These are phyloP conservation scores for Sinopyrophorus schimmeli DNA, from an alignment of 2,888 invertebrate species.

Conservation along the genomic window DNA sequence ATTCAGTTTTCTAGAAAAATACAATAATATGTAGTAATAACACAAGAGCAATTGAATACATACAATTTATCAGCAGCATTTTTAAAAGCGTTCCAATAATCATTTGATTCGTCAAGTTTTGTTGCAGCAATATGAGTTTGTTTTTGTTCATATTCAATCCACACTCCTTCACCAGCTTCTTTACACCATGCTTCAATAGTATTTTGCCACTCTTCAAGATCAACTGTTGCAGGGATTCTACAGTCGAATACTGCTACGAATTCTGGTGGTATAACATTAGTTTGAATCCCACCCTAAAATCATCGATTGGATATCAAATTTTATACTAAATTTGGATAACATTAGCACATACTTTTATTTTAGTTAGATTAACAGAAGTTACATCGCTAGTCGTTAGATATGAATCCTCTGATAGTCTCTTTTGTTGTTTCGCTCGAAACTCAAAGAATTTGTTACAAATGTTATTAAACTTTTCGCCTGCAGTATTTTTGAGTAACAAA, in stretches of 20 bases:
- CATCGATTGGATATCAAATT: too few species aligned
- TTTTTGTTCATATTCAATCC: constrained; percentile 59
- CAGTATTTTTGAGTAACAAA: constrained; percentile 75
- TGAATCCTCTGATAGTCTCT: constrained; percentile 66
- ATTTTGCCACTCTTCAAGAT: constrained; percentile 64
- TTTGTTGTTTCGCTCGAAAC: constrained; percentile 67
- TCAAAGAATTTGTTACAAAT: constrained; percentile 76
- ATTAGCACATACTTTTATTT: constrained; percentile 70
- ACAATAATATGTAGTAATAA: too few species aligned
- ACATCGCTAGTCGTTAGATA: constrained; percentile 79
- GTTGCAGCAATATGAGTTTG: constrained; percentile 57
- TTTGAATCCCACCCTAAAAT: constrained; percentile 80
- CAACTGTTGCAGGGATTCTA: constrained; percentile 67
- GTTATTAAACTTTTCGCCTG: constrained; percentile 78
- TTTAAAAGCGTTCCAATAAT: constrained; percentile 66
- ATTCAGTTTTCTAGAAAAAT: constrained; percentile 65
- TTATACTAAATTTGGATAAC: too few species aligned
- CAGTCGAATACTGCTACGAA: constrained; percentile 75
- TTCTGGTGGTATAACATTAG: constrained; percentile 87
- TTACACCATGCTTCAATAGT: constrained; percentile 53
- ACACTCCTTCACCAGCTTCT: constrained; percentile 64
- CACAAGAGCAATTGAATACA: too few species aligned
- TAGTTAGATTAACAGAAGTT: constrained; percentile 82
- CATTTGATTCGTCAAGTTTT: constrained; percentile 59
- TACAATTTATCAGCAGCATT: constrained; percentile 55